Evolutionary conservation across 30 jellyfish, hydroid and myxozoan genomes (phyloP).

Genomic region (Hydractinia symbiolongicarpus): DNA sequence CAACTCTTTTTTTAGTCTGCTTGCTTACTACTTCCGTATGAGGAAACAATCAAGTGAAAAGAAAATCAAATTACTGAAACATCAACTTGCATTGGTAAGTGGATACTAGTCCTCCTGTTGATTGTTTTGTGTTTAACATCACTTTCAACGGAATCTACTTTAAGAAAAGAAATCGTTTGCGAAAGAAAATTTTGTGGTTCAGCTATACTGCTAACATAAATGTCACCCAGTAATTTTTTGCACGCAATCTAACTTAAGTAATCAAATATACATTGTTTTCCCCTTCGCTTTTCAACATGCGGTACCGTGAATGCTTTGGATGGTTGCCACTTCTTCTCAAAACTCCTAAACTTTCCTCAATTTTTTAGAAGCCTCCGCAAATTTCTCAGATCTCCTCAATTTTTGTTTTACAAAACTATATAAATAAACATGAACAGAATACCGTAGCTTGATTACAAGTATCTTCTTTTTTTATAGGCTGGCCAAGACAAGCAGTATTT

Average conservation of each 20-base stretch:
- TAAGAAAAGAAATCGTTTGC: background rate
- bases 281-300: too few species aligned
- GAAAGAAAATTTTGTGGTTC: background rate
- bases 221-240: background rate
- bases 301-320: too few species aligned
- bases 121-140: background rate
- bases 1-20: constrained; percentile 41
- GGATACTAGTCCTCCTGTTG: background rate
- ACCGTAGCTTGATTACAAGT: background rate
- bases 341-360: too few species aligned
- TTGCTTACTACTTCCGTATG: constrained; percentile 86
- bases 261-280: too few species aligned
- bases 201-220: background rate
- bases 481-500: constrained; percentile 69
- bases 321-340: too few species aligned
- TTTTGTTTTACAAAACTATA: too few species aligned
- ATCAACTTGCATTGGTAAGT: constrained; percentile 77
- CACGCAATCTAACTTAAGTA: too few species aligned
- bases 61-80: constrained; percentile 62
- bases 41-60: constrained; percentile 83
- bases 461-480: constrained; percentile 43
- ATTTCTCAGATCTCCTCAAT: background rate
- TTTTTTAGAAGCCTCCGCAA: too few species aligned
- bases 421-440: too few species aligned
- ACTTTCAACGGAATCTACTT: background rate